These are phyloP conservation scores for Cryptomyrus ogoouensis DNA, from an alignment of 2,113 vertebrate species.

Conservation along the genomic window DNA sequence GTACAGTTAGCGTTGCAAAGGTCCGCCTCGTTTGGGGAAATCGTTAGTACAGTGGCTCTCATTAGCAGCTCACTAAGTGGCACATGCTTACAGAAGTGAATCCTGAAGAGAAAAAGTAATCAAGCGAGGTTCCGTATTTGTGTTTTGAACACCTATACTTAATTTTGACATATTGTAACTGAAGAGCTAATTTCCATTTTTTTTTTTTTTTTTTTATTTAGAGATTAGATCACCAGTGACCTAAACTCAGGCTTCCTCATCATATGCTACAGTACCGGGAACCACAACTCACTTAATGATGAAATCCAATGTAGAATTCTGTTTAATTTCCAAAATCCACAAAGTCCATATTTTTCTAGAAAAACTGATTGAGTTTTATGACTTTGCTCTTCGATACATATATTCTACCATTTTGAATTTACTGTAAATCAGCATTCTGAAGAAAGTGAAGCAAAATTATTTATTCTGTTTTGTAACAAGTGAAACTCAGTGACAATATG, in stretches of 20 bases:
- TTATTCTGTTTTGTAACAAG: background rate
- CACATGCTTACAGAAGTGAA: background rate
- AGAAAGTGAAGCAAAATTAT: background rate
- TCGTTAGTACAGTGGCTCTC: background rate
- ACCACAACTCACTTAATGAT: background rate
- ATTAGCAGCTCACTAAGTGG: background rate
- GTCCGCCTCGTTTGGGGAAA: background rate
- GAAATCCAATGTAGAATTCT: background rate
- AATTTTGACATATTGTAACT: background rate
- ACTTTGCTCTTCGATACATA: background rate
- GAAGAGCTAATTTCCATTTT: background rate
- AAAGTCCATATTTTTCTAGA: background rate
- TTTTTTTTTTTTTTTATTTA: background rate
- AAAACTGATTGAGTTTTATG: background rate
- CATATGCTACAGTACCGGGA: background rate
- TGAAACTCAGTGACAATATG: background rate
- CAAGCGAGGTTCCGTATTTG: background rate
- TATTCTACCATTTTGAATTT: background rate
- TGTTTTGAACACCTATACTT: background rate
- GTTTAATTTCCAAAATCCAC: background rate
- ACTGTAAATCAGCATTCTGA: background rate
- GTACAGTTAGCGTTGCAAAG: background rate
- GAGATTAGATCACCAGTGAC: background rate
- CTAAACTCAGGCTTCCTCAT: background rate
- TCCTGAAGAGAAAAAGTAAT: background rate